Base-by-base conservation (phyloP, 1,140 invertebrate genomes). In the Caenorhabditis inopinata region DNA sequence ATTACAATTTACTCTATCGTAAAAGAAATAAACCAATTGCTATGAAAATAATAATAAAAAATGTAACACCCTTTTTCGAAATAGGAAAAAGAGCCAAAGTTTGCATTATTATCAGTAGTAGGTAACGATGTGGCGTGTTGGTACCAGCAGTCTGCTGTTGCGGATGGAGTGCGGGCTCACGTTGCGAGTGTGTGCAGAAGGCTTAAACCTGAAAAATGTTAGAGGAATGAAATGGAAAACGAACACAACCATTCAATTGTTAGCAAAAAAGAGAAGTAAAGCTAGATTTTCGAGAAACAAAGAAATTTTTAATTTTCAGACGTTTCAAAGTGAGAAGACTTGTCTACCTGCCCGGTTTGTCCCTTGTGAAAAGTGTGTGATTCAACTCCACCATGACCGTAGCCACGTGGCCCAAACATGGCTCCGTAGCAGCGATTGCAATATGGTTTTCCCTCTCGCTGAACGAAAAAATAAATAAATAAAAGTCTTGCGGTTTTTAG, bases 401-500 rank as follows among this genome's bases (percentile, higher is more conserved):
- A 87, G 18, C 87, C 86, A 62, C 84, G 73, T 27, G 86, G 86
- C 45, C 94, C 94, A 90, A 95, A 96, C 21, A 95, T 87, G 12
- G 94, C 94, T 80, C 93, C 93, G 89, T 96, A 95, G 88, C 94
- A 96, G 38, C 94, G 94, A 90, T 95, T 93, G 84, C 94, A 96
- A 86, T 95, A 96, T 46, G 94, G 94, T 76, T 94, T 93, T 73
- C 93, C 93, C 90, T 95, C 94, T 88, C 95, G 94, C 93, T 94
- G 51, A 75, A 85, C 51, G 2, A 25, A 7, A 18, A 21, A 18
- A 51, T 23, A 18, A 14, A 29, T 29, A 29, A 14, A 73, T 29
- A 11, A 73, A 14, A 14, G 25, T 12, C 12, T 62, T 42, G 38
- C 5, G 38, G 6, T 42, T 42, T 42, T 11, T 11, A 46, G 45